A percentile compares a stretch with the other conserved stretches of the same genome.
phyloP scores from a whole-genome alignment of 2,888 invertebrate genomes.

The Protodeltote pygarga region DNA sequence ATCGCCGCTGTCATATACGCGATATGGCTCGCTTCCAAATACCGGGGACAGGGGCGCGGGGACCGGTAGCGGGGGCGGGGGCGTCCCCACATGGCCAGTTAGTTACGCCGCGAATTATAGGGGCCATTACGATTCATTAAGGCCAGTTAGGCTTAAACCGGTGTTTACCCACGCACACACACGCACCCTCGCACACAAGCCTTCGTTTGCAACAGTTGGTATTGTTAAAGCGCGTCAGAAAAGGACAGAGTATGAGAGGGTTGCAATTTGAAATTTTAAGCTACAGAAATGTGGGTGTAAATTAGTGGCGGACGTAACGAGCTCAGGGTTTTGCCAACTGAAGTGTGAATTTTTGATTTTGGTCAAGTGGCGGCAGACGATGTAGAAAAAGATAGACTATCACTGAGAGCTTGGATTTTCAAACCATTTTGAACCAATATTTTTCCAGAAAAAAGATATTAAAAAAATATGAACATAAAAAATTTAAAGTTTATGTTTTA shows the following conservation, averaged over 20 bases:
- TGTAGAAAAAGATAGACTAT: neutral
- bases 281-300: conserved; percentile 77
- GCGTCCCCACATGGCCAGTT: conserved; percentile 85
- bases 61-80: conserved; percentile 46
- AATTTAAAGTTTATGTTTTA: too few species aligned
- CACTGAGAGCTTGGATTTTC: neutral
- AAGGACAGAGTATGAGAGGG: conserved; percentile 63
- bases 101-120: conserved; percentile 88
- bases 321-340: conserved; percentile 72
- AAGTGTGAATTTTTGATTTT: conserved; percentile 74
- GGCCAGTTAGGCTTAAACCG: conserved; percentile 88
- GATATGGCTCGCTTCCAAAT: conserved; percentile 85
- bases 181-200: conserved; percentile 53
- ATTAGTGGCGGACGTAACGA: conserved; percentile 80
- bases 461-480: too few species aligned
- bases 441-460: too few species aligned
- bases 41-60: conserved; percentile 56
- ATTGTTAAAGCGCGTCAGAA: conserved; percentile 70
- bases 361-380: conserved; percentile 14
- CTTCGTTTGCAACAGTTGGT: conserved; percentile 72
- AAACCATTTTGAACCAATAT: too few species aligned
- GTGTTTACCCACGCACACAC: conserved; percentile 85
- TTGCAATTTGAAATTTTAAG: conserved; percentile 77
- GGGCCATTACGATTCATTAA: conserved; percentile 88
- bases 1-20: conserved; percentile 80